These are phyloP conservation scores for Xiphophorus hellerii DNA, from an alignment of 2,113 vertebrate genomes.

Conservation along the genomic window DNA sequence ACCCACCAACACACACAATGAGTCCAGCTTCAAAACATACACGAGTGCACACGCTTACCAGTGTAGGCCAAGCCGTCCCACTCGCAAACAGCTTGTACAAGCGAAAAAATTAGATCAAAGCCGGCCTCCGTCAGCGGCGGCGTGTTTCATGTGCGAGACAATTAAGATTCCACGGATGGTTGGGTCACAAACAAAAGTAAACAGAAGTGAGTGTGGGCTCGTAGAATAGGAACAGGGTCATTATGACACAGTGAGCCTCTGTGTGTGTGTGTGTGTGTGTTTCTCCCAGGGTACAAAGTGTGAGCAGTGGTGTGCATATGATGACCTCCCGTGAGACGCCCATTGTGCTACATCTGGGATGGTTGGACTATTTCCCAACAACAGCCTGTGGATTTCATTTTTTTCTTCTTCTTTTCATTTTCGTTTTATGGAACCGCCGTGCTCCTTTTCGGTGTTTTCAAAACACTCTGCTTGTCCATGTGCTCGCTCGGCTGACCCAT, in stretches of 20 bases:
- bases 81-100: conserved; percentile 1
- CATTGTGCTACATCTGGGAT: conserved; percentile 58
- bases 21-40: conserved; percentile 32
- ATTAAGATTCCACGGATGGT: conserved; percentile 36
- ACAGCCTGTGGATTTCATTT: conserved; percentile 31
- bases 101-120: conserved; percentile 42
- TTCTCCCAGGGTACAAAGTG: neutral
- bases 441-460: conserved; percentile 61
- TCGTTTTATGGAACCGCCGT: conserved; percentile 55
- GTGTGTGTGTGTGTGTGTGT: conserved; percentile 1
- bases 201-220: conserved; percentile 37
- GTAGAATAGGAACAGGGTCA: conserved; percentile 47
- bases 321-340: conserved; percentile 34
- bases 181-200: conserved; percentile 35
- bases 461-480: conserved; percentile 47
- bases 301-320: conserved; percentile 11
- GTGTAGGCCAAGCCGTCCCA: conserved; percentile 4
- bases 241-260: conserved; percentile 26
- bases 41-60: neutral
- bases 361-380: conserved; percentile 48
- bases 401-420: too few relatives aligned
- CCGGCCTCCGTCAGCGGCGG: neutral
- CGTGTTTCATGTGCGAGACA: conserved; percentile 35
- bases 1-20: conserved; percentile 42
- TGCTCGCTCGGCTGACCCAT: conserved; percentile 52